These are phyloP conservation scores for Drosophila mauritiana DNA, from an alignment of 1,140 invertebrate species.

Conservation along the genomic window DNA sequence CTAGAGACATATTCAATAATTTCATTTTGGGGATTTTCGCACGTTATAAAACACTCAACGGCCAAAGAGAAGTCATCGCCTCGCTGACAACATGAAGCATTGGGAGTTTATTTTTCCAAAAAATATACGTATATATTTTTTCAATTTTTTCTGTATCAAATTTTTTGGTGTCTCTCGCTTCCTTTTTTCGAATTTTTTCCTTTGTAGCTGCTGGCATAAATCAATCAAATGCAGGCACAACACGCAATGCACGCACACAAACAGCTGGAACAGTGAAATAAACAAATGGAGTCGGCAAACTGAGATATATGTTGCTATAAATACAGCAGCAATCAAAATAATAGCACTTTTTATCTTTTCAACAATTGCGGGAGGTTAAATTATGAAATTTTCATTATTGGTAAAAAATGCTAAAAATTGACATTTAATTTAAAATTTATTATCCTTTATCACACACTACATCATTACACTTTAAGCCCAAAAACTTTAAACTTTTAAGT, in stretches of 20 bases:
- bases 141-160: conserved; percentile 36
- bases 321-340: not conserved
- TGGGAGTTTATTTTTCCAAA: conserved; percentile 67
- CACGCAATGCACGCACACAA: conserved; percentile 61
- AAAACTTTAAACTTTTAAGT: not conserved
- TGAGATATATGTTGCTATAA: conserved; percentile 22
- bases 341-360: not conserved
- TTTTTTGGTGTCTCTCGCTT: conserved; percentile 8
- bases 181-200: not conserved
- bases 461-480: too few species aligned
- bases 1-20: conserved; percentile 59
- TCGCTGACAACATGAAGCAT: conserved; percentile 67
- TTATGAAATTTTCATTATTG: too few species aligned
- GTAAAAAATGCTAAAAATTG: not conserved
- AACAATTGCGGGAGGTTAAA: too few species aligned
- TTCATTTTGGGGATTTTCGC: conserved; percentile 70
- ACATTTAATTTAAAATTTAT: not conserved
- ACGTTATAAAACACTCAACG: conserved; percentile 78
- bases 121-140: conserved; percentile 19
- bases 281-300: conserved; percentile 27
- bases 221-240: conserved; percentile 77
- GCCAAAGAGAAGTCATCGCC: conserved; percentile 44
- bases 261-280: conserved; percentile 11
- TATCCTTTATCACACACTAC: too few species aligned
- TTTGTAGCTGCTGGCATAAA: conserved; percentile 60